phyloP scores from a whole-genome alignment of 1,140 invertebrate genomes.

The Lordiphosa mommai region DNA sequence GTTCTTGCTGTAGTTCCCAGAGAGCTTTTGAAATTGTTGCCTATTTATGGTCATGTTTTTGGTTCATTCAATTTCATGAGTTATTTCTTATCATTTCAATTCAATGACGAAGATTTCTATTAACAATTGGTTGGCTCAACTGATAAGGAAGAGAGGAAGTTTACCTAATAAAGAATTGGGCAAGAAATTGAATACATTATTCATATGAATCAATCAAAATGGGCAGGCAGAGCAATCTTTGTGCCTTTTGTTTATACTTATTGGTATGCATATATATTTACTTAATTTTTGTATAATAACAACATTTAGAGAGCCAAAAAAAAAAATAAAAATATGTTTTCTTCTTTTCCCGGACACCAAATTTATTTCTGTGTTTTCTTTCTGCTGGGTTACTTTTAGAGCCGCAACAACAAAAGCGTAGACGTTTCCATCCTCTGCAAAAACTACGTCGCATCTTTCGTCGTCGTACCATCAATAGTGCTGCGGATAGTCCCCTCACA shows the following conservation, averaged over 20 bases:
- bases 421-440: constrained; percentile 76
- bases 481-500: constrained; percentile 33
- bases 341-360: constrained; percentile 5
- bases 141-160: constrained; percentile 2
- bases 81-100: constrained; percentile 39
- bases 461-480: constrained; percentile 68
- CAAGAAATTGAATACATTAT: too few relatives aligned
- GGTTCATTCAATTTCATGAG: constrained; percentile 25
- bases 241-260: too few relatives aligned
- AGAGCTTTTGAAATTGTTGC: constrained; percentile 34
- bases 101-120: constrained; percentile 37
- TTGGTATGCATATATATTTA: neutral
- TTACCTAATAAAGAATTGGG: too few relatives aligned
- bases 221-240: too few relatives aligned
- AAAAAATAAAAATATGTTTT: constrained; percentile 23
- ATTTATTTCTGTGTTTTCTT: constrained; percentile 6
- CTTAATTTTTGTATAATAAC: neutral
- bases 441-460: constrained; percentile 77
- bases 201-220: too few relatives aligned
- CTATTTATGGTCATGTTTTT: constrained; percentile 72
- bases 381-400: constrained; percentile 35
- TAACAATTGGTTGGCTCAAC: constrained; percentile 26
- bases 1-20: constrained; percentile 19
- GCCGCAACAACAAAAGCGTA: constrained; percentile 68
- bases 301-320: neutral